Conservation (phyloP, 2,113 vertebrate genomes). For the Tauraco erythrolophus region DNA sequence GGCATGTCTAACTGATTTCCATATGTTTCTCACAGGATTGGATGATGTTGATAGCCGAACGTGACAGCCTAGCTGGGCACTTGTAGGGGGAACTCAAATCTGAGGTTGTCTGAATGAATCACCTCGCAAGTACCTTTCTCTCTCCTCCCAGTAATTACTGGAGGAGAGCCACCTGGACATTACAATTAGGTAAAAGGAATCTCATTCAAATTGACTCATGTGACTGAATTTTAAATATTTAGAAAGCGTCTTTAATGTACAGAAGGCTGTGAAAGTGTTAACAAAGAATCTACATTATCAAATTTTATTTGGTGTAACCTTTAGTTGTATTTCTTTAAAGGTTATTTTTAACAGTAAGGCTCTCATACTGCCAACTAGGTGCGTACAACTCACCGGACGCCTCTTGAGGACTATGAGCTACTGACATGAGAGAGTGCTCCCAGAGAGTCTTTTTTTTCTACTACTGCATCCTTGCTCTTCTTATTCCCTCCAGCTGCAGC, state of each 20-base stretch:
- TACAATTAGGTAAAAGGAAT: background rate
- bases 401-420: background rate
- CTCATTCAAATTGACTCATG: background rate
- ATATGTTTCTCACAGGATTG: background rate
- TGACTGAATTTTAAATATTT: background rate
- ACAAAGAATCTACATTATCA: background rate
- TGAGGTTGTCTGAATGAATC: background rate
- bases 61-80: background rate
- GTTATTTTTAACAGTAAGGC: background rate
- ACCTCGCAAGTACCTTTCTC: background rate
- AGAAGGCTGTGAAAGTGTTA: background rate
- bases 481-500: background rate
- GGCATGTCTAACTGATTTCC: background rate
- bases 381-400: background rate
- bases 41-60: background rate
- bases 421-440: background rate
- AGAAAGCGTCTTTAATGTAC: background rate
- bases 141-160: background rate
- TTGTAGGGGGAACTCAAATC: background rate
- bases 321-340: background rate
- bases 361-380: background rate
- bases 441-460: background rate
- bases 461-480: background rate
- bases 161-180: background rate
- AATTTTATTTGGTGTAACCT: background rate